A percentile compares a stretch with the other conserved stretches of the same genome.
phyloP scores from a whole-genome alignment of 1,140 invertebrate genomes.

The Oppia nitens region DNA sequence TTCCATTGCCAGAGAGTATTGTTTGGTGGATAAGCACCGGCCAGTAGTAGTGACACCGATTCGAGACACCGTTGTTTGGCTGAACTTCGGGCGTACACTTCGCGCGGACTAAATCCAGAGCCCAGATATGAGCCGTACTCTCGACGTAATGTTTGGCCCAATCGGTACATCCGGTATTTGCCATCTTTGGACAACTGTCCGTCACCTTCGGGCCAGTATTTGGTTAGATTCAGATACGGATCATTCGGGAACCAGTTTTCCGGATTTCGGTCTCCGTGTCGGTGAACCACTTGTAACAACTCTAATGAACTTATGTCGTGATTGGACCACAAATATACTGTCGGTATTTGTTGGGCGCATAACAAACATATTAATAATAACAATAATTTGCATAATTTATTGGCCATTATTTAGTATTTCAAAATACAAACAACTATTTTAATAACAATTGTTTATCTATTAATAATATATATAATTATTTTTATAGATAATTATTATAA shows the following conservation, averaged over 20 bases:
- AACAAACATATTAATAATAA: too few relatives aligned
- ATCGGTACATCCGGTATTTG: slow-evolving; percentile 15
- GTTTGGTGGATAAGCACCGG: slow-evolving; percentile 10
- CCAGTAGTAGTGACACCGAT: neutral
- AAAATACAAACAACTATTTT: too few relatives aligned
- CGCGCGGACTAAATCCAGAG: slow-evolving; percentile 2
- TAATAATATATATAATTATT: too few relatives aligned
- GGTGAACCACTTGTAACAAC: slow-evolving; percentile 8
- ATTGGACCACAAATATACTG: neutral
- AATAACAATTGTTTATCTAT: too few relatives aligned
- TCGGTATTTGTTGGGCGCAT: too few relatives aligned
- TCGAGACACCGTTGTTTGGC: slow-evolving; percentile 9
- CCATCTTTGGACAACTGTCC: slow-evolving; percentile 59
- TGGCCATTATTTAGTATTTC: too few relatives aligned
- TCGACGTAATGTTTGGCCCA: slow-evolving; percentile 9
- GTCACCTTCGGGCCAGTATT: slow-evolving; percentile 49
- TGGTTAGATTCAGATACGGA: slow-evolving; percentile 37
- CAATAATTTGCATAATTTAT: too few relatives aligned
- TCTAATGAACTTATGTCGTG: neutral
- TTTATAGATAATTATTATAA: too few relatives aligned
- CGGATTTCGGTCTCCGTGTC: slow-evolving; percentile 51
- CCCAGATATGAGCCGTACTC: slow-evolving; percentile 1
- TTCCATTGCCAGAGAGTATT: slow-evolving; percentile 1
- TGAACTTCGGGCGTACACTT: slow-evolving; percentile 12
- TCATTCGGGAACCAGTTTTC: slow-evolving; percentile 45